A percentile compares a stretch with the other conserved stretches of the same genome.
Conservation (phyloP, 2,113 vertebrate genomes). For the Gracilinanus agilis region DNA sequence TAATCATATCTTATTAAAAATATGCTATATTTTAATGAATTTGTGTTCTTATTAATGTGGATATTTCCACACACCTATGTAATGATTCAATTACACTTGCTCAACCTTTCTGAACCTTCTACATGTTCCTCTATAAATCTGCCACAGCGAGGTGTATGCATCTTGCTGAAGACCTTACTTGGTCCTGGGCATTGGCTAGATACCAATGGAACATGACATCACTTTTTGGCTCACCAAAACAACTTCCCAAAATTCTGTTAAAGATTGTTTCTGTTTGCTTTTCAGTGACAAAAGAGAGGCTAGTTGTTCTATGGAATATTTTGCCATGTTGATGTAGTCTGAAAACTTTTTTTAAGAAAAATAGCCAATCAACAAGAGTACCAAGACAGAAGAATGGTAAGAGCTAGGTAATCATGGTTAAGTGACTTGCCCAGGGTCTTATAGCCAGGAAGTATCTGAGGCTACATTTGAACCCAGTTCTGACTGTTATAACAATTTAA, state of each 20-base stretch:
- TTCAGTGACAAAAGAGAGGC: background rate
- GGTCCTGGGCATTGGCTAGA: background rate
- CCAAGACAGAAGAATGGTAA: too few species aligned
- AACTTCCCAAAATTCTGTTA: slow-evolving; percentile 20
- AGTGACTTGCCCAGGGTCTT: too few species aligned
- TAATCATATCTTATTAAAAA: background rate
- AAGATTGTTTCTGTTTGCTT: slow-evolving; percentile 46
- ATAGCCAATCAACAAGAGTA: too few species aligned
- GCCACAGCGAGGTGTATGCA: background rate
- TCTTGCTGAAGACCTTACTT: background rate
- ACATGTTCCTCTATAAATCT: background rate
- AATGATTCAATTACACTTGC: background rate
- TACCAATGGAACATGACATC: background rate
- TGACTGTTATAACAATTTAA: too few species aligned
- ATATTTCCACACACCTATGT: background rate
- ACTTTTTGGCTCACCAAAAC: slow-evolving; percentile 32
- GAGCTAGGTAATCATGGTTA: too few species aligned
- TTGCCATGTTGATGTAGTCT: slow-evolving; percentile 28
- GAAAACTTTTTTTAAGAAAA: background rate
- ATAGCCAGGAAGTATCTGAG: too few species aligned
- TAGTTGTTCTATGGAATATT: slow-evolving; percentile 24
- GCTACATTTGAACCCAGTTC: too few species aligned
- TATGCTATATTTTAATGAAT: background rate
- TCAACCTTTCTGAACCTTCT: background rate
- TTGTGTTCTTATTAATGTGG: background rate